These are phyloP conservation scores for Sicus ferrugineus DNA, from an alignment of 2,888 invertebrate species.

Conservation along the genomic window DNA sequence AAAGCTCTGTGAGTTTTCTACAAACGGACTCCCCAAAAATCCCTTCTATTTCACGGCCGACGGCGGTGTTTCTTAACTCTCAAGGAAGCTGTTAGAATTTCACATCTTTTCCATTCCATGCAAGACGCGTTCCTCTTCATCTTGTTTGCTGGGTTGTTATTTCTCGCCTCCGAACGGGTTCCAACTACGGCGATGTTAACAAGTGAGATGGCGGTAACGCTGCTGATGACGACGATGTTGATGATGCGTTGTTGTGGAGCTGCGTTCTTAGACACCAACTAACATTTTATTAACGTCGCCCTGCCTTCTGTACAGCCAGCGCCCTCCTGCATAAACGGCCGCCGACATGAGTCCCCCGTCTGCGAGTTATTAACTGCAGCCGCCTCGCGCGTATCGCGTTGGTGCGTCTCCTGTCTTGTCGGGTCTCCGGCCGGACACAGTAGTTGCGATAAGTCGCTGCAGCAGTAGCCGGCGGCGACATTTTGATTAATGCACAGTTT, in stretches of 20 bases:
- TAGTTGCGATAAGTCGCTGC: not conserved
- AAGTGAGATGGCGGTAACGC: not conserved
- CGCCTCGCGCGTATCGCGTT: not conserved
- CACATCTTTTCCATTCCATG: too few species aligned
- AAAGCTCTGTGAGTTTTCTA: too few species aligned
- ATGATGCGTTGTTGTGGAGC: not conserved
- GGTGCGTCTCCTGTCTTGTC: not conserved
- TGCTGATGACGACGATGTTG: not conserved
- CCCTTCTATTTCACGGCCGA: too few species aligned
- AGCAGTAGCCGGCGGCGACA: constrained; percentile 21
- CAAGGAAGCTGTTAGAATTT: too few species aligned
- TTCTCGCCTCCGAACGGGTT: constrained; percentile 6
- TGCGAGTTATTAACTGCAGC: not conserved
- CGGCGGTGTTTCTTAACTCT: too few species aligned
- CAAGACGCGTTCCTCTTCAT: not conserved
- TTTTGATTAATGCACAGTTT: constrained; percentile 27
- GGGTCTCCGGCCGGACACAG: not conserved
- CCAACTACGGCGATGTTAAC: not conserved
- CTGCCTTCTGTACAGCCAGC: not conserved
- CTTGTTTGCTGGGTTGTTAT: not conserved
- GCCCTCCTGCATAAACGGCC: constrained; percentile 7
- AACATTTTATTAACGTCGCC: not conserved
- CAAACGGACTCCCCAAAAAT: too few species aligned
- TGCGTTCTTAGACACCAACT: not conserved
- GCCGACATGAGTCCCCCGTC: not conserved